These are phyloP conservation scores for Himalopsyche kuldschensis DNA, from an alignment of 2,888 invertebrate species.

Conservation along the genomic window DNA sequence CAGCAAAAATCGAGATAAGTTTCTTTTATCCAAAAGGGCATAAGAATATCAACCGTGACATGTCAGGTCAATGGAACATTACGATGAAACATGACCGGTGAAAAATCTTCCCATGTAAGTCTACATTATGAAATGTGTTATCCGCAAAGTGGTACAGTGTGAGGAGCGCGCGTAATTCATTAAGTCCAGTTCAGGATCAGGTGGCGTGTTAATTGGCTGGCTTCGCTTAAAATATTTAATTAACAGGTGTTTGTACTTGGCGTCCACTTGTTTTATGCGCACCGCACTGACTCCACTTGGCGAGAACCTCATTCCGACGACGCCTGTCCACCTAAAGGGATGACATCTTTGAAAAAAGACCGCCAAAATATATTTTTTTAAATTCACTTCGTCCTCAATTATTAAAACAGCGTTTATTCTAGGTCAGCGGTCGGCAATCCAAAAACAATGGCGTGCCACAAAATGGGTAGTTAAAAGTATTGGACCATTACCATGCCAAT, in stretches of 20 bases:
- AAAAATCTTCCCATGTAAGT: not conserved
- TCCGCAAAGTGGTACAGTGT: not conserved
- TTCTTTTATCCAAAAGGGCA: too few species aligned
- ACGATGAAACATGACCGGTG: not conserved
- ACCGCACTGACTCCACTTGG: not conserved
- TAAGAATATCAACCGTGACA: too few species aligned
- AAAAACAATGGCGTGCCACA: too few species aligned
- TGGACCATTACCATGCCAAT: too few species aligned
- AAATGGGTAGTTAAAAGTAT: too few species aligned
- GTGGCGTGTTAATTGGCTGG: not conserved
- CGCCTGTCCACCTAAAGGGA: not conserved
- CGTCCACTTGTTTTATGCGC: not conserved
- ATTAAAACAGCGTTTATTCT: too few species aligned
- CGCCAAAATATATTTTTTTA: not conserved
- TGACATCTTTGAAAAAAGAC: not conserved
- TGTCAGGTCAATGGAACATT: too few species aligned
- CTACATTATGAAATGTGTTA: not conserved
- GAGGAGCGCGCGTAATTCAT: not conserved
- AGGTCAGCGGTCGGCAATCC: too few species aligned
- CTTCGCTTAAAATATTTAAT: slow-evolving; percentile 2
- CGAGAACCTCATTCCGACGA: not conserved
- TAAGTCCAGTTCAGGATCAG: not conserved
- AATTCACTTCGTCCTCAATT: too few species aligned
- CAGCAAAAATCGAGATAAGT: too few species aligned
- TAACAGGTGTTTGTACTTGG: not conserved